Evolutionary conservation across 2,797 vertebrate species (phyloP).

Genomic region (Liasis olivaceus): DNA sequence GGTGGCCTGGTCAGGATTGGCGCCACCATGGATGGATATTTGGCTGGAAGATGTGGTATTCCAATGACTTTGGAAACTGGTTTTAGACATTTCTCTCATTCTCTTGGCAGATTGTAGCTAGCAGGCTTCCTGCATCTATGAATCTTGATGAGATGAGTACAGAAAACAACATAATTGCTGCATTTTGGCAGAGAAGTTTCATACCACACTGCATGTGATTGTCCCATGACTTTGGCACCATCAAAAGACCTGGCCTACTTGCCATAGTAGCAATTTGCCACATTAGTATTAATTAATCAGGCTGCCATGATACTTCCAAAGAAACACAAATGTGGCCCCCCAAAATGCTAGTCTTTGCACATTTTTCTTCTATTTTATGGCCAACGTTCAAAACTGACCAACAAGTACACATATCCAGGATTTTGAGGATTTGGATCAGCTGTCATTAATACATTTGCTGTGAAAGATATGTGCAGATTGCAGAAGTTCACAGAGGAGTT

Average conservation of each 20-base stretch:
- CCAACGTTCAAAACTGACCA: too few relatives aligned
- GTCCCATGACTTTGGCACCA: constrained; percentile 51
- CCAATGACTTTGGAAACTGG: background rate
- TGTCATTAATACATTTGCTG: background rate
- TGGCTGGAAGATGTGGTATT: background rate
- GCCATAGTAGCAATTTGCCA: background rate
- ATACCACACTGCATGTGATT: constrained; percentile 63
- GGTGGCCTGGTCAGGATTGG: too few relatives aligned
- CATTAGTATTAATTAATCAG: constrained; percentile 7
- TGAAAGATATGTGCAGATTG: background rate
- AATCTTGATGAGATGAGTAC: background rate
- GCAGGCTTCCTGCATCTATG: background rate
- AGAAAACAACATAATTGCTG: background rate
- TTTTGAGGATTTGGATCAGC: background rate
- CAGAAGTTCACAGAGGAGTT: background rate
- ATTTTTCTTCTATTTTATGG: constrained; percentile 27
- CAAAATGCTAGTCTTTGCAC: constrained; percentile 1
- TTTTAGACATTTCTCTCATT: background rate
- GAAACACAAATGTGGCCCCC: constrained; percentile 26
- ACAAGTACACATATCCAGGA: background rate
- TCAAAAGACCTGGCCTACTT: background rate
- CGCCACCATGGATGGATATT: too few relatives aligned
- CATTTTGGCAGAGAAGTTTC: constrained; percentile 64
- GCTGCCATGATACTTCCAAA: background rate
- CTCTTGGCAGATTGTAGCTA: background rate